phyloP scores from a whole-genome alignment of 2,888 invertebrate genomes.

The Cephalotes varians region DNA sequence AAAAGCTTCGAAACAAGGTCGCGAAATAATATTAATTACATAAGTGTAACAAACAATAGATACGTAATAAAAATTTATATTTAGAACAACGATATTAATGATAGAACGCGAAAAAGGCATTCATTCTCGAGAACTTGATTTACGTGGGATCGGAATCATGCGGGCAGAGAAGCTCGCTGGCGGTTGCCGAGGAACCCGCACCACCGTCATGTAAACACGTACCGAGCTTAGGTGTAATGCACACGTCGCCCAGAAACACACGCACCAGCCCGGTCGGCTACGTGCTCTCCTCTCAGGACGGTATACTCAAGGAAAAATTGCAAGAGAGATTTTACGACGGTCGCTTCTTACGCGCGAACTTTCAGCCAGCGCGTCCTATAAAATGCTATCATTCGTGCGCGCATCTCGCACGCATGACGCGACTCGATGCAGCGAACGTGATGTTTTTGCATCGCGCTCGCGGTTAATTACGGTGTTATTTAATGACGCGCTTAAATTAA shows the following conservation, averaged over 20 bases:
- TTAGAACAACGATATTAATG: conserved; percentile 10
- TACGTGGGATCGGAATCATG: conserved; percentile 50
- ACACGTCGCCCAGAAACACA: conserved; percentile 47
- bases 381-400: conserved; percentile 29
- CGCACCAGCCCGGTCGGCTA: conserved; percentile 35
- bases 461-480: conserved; percentile 41
- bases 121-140: conserved; percentile 37
- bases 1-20: neutral
- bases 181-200: conserved; percentile 38
- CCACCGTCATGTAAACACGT: conserved; percentile 45
- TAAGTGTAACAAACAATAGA: neutral
- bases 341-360: conserved; percentile 34
- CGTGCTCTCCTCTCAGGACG: conserved; percentile 37
- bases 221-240: conserved; percentile 51
- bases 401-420: conserved; percentile 21
- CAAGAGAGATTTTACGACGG: conserved; percentile 50
- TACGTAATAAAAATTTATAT: neutral
- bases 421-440: neutral
- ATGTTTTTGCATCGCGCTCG: conserved; percentile 29
- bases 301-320: conserved; percentile 24
- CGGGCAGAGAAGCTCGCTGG: conserved; percentile 24
- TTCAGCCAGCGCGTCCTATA: conserved; percentile 20
- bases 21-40: neutral
- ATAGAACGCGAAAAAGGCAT: conserved; percentile 27
- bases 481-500: conserved; percentile 43